phyloP scores from a whole-genome alignment of 2,797 vertebrate genomes.

The Acipenser ruthenus region DNA sequence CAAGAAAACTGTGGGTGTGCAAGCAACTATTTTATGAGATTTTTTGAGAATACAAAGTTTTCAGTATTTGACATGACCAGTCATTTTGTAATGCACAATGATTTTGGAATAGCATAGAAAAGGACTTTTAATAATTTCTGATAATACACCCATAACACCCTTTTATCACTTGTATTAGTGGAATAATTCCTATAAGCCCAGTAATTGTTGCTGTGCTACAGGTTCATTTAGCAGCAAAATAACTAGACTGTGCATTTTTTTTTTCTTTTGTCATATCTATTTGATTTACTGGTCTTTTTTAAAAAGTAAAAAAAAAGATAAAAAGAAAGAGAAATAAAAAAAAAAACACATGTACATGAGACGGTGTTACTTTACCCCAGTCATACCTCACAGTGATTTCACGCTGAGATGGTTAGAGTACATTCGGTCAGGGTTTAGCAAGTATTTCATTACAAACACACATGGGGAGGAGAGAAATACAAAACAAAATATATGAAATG shows the following conservation, averaged over 20 bases:
- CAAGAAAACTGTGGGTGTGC: too few relatives aligned
- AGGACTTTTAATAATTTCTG: too few relatives aligned
- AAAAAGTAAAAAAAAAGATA: not conserved
- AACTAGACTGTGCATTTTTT: slow-evolving; percentile 8
- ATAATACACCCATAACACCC: too few relatives aligned
- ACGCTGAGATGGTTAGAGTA: slow-evolving; percentile 65
- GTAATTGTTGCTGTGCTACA: too few relatives aligned
- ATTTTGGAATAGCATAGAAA: too few relatives aligned
- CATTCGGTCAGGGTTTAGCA: slow-evolving; percentile 54
- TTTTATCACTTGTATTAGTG: too few relatives aligned
- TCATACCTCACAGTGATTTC: slow-evolving; percentile 78
- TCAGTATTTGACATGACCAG: too few relatives aligned
- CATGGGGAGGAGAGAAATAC: slow-evolving; percentile 36
- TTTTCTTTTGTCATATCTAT: slow-evolving; percentile 18
- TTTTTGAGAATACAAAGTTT: too few relatives aligned
- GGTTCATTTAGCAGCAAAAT: not conserved
- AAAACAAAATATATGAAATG: slow-evolving; percentile 36
- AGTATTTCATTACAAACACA: slow-evolving; percentile 41
- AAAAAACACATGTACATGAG: not conserved
- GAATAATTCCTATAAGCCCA: too few relatives aligned
- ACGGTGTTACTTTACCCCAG: slow-evolving; percentile 20
- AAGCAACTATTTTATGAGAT: too few relatives aligned
- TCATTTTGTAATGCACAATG: too few relatives aligned
- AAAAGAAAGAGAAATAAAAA: not conserved
- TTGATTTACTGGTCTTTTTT: slow-evolving; percentile 6